Conservation (phyloP, 2,888 invertebrate genomes). For the Lordiphosa andalusiaca region DNA sequence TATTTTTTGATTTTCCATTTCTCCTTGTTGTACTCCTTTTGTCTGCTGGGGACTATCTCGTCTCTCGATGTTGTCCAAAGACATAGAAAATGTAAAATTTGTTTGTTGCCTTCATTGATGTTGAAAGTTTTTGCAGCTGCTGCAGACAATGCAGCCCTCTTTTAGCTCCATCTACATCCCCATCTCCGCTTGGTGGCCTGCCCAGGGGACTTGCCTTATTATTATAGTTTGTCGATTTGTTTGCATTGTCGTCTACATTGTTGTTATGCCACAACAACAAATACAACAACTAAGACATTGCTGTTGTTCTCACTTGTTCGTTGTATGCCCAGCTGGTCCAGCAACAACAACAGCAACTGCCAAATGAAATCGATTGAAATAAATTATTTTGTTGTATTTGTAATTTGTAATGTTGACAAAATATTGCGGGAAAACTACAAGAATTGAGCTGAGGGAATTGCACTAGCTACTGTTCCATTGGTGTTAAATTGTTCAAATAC, state of each 20-base stretch:
- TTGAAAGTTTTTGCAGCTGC: conserved; percentile 68
- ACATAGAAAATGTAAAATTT: conserved; percentile 63
- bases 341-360: conserved; percentile 27
- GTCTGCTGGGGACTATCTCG: conserved; percentile 5
- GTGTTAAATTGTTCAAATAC: too few relatives aligned
- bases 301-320: conserved; percentile 37
- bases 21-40: conserved; percentile 9
- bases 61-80: conserved; percentile 29
- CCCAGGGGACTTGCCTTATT: conserved; percentile 52
- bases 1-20: conserved; percentile 6
- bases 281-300: conserved; percentile 25
- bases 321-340: conserved; percentile 29
- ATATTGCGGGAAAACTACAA: conserved; percentile 17
- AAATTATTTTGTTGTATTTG: conserved; percentile 56
- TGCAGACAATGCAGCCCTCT: conserved; percentile 53
- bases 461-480: too few relatives aligned
- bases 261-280: conserved; percentile 37
- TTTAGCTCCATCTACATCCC: conserved; percentile 8
- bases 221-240: conserved; percentile 66
- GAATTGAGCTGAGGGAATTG: neutral
- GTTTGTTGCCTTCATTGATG: conserved; percentile 67
- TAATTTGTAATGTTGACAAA: conserved; percentile 55
- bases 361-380: conserved; percentile 45
- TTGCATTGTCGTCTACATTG: conserved; percentile 56
- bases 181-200: conserved; percentile 38